Base-by-base conservation (phyloP, 2,797 vertebrate species). In the Leptodactylus fallax region DNA sequence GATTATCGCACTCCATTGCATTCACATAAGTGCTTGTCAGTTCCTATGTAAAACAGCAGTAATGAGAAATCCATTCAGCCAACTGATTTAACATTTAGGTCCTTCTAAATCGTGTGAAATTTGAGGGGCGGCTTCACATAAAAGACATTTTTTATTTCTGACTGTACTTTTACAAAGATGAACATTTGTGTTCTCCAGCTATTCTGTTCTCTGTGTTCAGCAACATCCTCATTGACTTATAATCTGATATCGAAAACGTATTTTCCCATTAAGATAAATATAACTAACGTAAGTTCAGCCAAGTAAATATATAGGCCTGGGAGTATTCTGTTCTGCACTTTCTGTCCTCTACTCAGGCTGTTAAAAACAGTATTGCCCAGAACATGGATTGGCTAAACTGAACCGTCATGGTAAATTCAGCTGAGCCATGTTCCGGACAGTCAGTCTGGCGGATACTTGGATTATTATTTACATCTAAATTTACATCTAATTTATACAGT, bases 1-100 rank as follows among this genome's bases (percentile, higher is more conserved):
- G 74, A 83, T 87, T 87, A 63, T 82, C 45, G 16, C 86, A 61
- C 53, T 87, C n/a, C 56, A 67, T 65, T 77, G 56, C 86, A 74
- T 83, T 63, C 86, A 87, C 67, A 87, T 87, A 82, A 87, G 80
- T 65, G 47, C 67, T 83, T 55, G 80, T 83, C 79, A 76, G 56
- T 63, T 87, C 63, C 69, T 87, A 87, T 87, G 86, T 76, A 87
- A 87, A 83, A 76, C 47, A 76, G 86, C 69, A n/a, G 86, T 76
- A 82, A 87, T 87, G 69, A 77, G 71, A 87, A 81, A 81, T 87
- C 55, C 80, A 77, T 82, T 82, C 79, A 82, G 6, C 47, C 60
- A 76, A 82, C 27, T 81, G 85, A 81, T 74, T 87, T 87, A 81
- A 87, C 79, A 87, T 87, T 61, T 74, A 65, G 51, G 53, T 45